A percentile compares a stretch with the other conserved stretches of the same genome.
phyloP scores from a whole-genome alignment of 1,140 invertebrate species.

The Leptinotarsa undecemlineata region DNA sequence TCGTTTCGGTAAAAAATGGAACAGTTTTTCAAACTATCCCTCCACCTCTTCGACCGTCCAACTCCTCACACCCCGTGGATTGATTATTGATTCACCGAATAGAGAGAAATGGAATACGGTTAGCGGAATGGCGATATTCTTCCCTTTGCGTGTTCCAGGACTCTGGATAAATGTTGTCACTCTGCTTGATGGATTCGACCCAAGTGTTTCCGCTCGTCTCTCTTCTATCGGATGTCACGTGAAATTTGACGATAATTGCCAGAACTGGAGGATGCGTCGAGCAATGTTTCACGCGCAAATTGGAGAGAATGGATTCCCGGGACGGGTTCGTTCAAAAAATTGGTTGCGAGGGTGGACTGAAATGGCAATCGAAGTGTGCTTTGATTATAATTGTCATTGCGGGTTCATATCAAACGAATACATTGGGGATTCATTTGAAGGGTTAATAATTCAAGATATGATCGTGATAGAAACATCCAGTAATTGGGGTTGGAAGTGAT shows the following conservation, averaged over 20 bases:
- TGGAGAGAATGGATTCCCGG: neutral
- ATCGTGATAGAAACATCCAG: no score
- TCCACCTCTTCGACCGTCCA: no score
- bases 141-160: conserved; percentile 12
- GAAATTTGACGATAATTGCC: conserved; percentile 12
- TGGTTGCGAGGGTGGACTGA: neutral
- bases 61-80: no score
- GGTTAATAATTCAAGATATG: no score
- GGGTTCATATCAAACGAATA: no score
- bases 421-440: no score
- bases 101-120: conserved; percentile 12
- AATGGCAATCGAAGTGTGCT: no score
- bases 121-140: conserved; percentile 9
- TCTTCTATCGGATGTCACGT: conserved; percentile 14
- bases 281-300: conserved; percentile 7
- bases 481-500: no score
- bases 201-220: neutral
- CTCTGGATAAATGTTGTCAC: conserved; percentile 15
- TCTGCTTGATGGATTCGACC: conserved; percentile 11
- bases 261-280: conserved; percentile 5
- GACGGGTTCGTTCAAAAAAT: neutral
- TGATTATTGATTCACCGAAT: no score
- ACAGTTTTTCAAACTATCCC: no score
- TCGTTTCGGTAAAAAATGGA: no score
- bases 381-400: no score